Conservation (phyloP, 2,888 invertebrate genomes). For the Rhamphomyia laevipes region DNA sequence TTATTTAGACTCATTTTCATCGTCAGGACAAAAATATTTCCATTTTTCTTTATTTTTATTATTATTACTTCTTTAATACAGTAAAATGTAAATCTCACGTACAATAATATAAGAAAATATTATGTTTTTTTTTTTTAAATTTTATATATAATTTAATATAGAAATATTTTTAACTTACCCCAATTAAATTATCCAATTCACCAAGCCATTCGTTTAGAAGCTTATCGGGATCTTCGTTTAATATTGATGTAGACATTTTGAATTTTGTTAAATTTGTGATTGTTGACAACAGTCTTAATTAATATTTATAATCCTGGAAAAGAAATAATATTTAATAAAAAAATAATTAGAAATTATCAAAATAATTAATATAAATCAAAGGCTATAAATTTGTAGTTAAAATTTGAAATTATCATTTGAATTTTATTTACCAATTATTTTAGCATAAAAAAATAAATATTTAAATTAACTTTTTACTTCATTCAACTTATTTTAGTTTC, state of each 20-base stretch:
- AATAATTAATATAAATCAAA: too few species aligned
- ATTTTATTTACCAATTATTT: too few species aligned
- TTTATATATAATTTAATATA: background rate
- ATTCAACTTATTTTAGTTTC: too few species aligned
- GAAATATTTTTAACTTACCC: slow-evolving; percentile 33
- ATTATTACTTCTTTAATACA: background rate
- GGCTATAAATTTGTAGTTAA: too few species aligned
- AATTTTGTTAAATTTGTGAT: background rate
- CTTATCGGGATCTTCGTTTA: slow-evolving; percentile 39
- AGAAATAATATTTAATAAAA: too few species aligned
- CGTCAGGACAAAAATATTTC: background rate
- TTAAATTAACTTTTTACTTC: too few species aligned
- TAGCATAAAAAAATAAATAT: too few species aligned
- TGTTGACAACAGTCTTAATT: background rate
- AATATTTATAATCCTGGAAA: background rate
- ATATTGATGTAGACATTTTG: slow-evolving; percentile 11
- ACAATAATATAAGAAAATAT: background rate
- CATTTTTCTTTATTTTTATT: background rate
- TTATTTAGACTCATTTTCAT: background rate
- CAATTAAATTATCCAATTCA: slow-evolving; percentile 43
- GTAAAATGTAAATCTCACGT: background rate
- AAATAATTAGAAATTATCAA: background rate
- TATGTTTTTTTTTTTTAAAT: background rate
- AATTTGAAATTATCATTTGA: too few species aligned
- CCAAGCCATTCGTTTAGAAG: slow-evolving; percentile 46